A percentile compares a stretch with the other conserved stretches of the same genome.
Conservation (phyloP, 1,140 invertebrate genomes). For the Drepana arcuata region DNA sequence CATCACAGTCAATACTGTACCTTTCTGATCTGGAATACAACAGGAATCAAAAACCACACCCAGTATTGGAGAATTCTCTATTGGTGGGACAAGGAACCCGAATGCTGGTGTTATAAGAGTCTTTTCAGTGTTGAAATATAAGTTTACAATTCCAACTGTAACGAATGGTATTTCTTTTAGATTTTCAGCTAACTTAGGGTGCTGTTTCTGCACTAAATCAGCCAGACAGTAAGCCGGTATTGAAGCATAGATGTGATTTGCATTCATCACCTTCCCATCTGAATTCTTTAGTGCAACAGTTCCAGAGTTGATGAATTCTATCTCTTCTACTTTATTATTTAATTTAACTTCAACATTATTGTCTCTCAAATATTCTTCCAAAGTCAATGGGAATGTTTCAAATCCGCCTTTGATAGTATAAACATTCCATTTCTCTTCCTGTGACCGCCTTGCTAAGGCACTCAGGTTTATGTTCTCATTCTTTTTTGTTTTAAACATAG, state of each 20-base stretch:
- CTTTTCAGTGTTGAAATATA: conserved; percentile 77
- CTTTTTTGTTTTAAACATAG: conserved; percentile 45
- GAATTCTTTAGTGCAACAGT: conserved; percentile 45
- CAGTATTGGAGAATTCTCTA: conserved; percentile 86
- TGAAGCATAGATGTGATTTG: conserved; percentile 78
- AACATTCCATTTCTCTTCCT: conserved; percentile 83
- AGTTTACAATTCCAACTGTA: conserved; percentile 86
- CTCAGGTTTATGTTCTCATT: conserved; percentile 30
- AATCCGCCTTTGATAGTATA: conserved; percentile 87
- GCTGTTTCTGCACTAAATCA: conserved; percentile 74
- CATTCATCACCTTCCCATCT: conserved; percentile 61
- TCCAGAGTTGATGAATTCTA: conserved; percentile 73
- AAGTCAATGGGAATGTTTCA: conserved; percentile 78
- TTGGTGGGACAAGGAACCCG: conserved; percentile 91
- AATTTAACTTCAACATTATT: conserved; percentile 73
- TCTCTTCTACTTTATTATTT: conserved; percentile 73
- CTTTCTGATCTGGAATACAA: conserved; percentile 76
- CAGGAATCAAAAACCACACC: conserved; percentile 95
- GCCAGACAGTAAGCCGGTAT: conserved; percentile 77
- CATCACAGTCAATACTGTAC: conserved; percentile 90
- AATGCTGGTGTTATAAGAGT: conserved; percentile 81
- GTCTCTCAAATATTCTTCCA: conserved; percentile 73
- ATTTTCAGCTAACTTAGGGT: conserved; percentile 76
- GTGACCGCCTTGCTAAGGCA: conserved; percentile 64
- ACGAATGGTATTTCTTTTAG: conserved; percentile 81